Base-by-base conservation (phyloP, 2,113 vertebrate species). In the Polypterus senegalus region DNA sequence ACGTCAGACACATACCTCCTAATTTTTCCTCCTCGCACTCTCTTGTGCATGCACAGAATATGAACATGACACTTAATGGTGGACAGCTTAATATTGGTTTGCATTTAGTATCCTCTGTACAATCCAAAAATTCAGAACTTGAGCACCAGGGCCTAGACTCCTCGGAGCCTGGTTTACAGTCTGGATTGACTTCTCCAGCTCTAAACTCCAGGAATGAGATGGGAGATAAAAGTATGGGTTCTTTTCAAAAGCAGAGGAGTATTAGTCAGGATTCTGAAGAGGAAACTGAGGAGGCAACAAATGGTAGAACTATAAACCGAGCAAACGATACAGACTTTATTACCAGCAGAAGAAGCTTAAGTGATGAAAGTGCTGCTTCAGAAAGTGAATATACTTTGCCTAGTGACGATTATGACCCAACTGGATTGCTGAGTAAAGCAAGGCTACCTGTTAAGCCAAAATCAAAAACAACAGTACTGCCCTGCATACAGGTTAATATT, bases 21-120 rank as follows among this genome's bases (percentile, higher is more conserved):
- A 86, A 74, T 75, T 97, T 93, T 74, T 86, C 83, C 57, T 76
- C 87, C 47, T 80, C 92, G 48, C 77, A 88, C 74, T 64, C 87
- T 62, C 67, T 86, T 62, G 70, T 85, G 69, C 92, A 91, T 72
- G 79, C 89, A 68, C 83, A 88, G 59, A 76, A 77, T 66, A 74
- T 94, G 71, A 81, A 76, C 67, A 89, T 93, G 78, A 79, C 91
- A 58, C 79, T 93, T 75, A 94, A 93, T 67, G 89, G 88, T 74
- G 79, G 76, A 71, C 94, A 92, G 6, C 76, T 92, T 69, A 72
- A 81, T 47, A 69, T 92, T 69, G 87, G 86, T 64, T 81, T 90
- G 67, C 86, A 89, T 54, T 74, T 84, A 7, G 74, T 85, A 56
- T 70, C 84, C 62, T 61, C 80, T 59, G 68, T 83, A 67, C 83